Base-by-base conservation (phyloP, 2,797 vertebrate genomes). In the Trematomus bernacchii region DNA sequence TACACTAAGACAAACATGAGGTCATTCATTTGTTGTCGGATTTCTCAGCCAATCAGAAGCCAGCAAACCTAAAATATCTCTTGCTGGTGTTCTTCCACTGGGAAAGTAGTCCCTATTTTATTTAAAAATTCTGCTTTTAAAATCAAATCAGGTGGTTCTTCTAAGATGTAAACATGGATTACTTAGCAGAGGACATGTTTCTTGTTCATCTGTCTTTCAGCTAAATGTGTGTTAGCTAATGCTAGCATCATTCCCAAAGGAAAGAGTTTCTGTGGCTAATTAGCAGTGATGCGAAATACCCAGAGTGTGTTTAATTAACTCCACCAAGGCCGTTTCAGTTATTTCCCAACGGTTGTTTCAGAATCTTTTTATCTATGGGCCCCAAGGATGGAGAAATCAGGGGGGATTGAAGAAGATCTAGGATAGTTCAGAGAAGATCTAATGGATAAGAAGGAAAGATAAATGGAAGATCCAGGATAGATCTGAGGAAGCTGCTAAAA, bases 31-130 rank as follows among this genome's bases (percentile, higher is more conserved):
- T 59, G 19, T 64, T 16, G 19, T 40, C 42, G 75, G 80, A 79
- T 57, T 76, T 74, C 73, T 82, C 85, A 87, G 79, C 83, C 87
- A 85, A 82, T 83, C 85, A 87, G 73, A 76, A 76, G 46, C 50
- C 73, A 76, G 51, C 21, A 47, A 59, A 40, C 62, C 18, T 51
- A 57, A 40, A 47, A 13, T 8, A 14, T 19, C 16, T 64, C 21
- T 6, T 42, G 2, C 16, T 21, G 10, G 11, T 33, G 57, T 78
- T 71, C 55, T 59, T 72, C 59, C 37, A 1, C 55, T 0, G 8
- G 21, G 19, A 44, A 51, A 72, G 23, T 68, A 75, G 67, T 68
- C 72, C 30, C 23, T 8, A 4, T 1, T 18, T 47, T 27, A 37
- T 33, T 44, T 53, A 19, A 5, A 44, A 21, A 19, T 27, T 59